Conservation (phyloP, 2,113 vertebrate genomes). For the Phyllostomus hastatus region DNA sequence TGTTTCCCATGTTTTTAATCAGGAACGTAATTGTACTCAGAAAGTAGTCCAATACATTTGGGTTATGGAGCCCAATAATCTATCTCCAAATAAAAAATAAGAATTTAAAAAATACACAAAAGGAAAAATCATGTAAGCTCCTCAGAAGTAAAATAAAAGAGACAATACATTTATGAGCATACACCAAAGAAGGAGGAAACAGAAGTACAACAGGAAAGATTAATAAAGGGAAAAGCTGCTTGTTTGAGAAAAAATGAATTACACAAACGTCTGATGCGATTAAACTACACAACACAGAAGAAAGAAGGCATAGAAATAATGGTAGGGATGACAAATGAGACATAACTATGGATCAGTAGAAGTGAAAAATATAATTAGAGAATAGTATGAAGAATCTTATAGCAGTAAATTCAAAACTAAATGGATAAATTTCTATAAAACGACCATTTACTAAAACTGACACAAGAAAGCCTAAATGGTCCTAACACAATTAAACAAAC, state of each 20-base stretch:
- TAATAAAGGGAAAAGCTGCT: not conserved
- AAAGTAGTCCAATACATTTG: constrained; percentile 11
- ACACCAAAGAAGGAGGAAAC: not conserved
- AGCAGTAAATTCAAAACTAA: not conserved
- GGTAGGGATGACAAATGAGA: not conserved
- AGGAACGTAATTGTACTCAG: not conserved
- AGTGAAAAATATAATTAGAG: not conserved
- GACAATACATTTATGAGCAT: not conserved
- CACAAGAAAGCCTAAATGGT: not conserved
- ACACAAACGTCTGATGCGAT: not conserved
- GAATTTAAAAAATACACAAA: not conserved
- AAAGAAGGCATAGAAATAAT: not conserved
- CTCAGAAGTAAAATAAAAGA: not conserved
- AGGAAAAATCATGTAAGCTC: not conserved
- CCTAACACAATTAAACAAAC: not conserved
- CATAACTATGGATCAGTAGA: not conserved
- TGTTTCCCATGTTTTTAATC: not conserved
- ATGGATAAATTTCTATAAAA: not conserved
- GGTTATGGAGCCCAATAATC: not conserved
- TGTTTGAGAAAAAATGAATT: not conserved
- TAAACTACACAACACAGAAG: not conserved
- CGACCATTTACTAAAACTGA: not conserved
- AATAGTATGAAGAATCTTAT: not conserved
- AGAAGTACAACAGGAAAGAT: not conserved
- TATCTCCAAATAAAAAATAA: constrained; percentile 16